Conservation (phyloP, 2,888 invertebrate species). For the Acanthosoma haemorrhoidale region DNA sequence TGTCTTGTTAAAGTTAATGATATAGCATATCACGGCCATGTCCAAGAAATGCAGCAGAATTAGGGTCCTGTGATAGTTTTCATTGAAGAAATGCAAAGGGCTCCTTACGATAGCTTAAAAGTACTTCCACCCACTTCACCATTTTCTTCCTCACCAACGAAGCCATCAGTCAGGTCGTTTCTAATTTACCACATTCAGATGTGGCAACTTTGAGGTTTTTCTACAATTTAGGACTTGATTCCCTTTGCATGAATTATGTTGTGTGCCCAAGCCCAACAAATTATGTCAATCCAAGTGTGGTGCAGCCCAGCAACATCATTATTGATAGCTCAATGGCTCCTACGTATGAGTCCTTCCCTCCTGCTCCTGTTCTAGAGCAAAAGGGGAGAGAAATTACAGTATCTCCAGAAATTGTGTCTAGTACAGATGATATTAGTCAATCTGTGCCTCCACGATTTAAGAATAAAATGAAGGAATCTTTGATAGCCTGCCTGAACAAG, state of each 20-base stretch:
- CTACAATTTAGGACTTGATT: conserved; percentile 62
- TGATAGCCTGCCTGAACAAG: neutral
- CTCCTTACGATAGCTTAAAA: conserved; percentile 41
- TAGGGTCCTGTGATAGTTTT: conserved; percentile 70
- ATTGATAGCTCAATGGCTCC: conserved; percentile 13
- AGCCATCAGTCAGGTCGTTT: conserved; percentile 24
- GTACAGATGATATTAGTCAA: neutral
- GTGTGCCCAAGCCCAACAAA: neutral
- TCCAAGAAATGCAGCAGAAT: conserved; percentile 69
- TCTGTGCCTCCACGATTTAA: conserved; percentile 13
- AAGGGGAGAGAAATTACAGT: neutral
- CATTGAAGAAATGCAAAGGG: conserved; percentile 60
- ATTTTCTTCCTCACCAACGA: neutral
- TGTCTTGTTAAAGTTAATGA: conserved; percentile 57
- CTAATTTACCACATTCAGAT: conserved; percentile 28
- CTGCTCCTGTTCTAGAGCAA: neutral
- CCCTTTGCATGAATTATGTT: conserved; percentile 33
- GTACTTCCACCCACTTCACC: conserved; percentile 39
- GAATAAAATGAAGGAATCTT: conserved; percentile 14
- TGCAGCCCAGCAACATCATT: conserved; percentile 16
- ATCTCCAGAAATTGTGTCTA: neutral
- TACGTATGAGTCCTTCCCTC: conserved; percentile 14
- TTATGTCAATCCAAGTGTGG: neutral
- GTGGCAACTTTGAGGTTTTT: conserved; percentile 53
- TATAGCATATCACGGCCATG: conserved; percentile 44